Conservation (phyloP, 2,797 vertebrate species). For the Paratrypauchen microcephalus region DNA sequence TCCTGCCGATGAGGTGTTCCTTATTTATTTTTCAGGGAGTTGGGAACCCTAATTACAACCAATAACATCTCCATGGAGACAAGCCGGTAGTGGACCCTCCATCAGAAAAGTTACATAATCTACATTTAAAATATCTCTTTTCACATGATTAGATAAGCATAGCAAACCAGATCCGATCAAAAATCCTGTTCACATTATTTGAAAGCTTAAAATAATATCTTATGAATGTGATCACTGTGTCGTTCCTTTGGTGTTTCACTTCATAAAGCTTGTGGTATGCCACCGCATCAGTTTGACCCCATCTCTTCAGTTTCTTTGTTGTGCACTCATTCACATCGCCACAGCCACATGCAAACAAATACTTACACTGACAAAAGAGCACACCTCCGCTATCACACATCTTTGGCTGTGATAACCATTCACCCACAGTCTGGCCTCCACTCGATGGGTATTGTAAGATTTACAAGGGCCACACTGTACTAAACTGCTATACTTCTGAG, state of each 20-base stretch:
- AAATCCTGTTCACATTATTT: constrained; percentile 40
- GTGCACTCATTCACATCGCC: constrained; percentile 75
- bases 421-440: constrained; percentile 54
- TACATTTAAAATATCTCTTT: too few relatives aligned
- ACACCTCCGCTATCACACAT: constrained; percentile 68
- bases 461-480: too few relatives aligned
- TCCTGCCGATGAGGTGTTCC: too few relatives aligned
- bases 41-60: too few relatives aligned
- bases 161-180: neutral
- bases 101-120: neutral
- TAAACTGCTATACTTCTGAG: too few relatives aligned
- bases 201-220: constrained; percentile 71
- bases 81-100: too few relatives aligned
- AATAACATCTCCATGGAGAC: too few relatives aligned
- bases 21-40: too few relatives aligned
- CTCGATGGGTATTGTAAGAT: constrained; percentile 12
- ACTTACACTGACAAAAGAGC: constrained; percentile 29
- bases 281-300: constrained; percentile 75
- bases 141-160: too few relatives aligned
- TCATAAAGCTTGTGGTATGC: constrained; percentile 80
- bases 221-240: constrained; percentile 82
- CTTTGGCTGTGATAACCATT: constrained; percentile 61
- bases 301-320: constrained; percentile 75
- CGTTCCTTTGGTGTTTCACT: constrained; percentile 81
- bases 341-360: constrained; percentile 25